A percentile compares a stretch with the other conserved stretches of the same genome.
Conservation (phyloP, 2,888 invertebrate species). For the Smittia aterrima region DNA sequence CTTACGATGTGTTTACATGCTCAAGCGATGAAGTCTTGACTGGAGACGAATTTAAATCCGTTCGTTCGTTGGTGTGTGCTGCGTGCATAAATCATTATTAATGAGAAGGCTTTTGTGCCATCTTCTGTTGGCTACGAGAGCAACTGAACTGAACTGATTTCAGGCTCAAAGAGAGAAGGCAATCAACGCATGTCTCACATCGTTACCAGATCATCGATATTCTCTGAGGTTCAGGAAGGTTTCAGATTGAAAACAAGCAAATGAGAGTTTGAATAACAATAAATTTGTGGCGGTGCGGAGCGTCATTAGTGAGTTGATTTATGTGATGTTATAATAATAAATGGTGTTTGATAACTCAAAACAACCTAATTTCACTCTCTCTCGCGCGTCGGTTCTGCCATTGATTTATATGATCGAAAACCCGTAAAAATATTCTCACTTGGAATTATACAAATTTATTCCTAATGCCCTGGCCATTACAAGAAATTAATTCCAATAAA, state of each 20-base stretch:
- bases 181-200: not conserved
- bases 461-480: not conserved
- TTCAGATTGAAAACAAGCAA: too few species aligned
- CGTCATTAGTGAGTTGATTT: constrained; percentile 40
- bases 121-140: not conserved
- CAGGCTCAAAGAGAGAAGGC: not conserved
- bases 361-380: constrained; percentile 35
- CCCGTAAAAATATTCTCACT: not conserved
- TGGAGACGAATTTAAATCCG: not conserved
- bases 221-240: too few species aligned
- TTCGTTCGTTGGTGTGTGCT: not conserved
- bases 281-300: constrained; percentile 1
- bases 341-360: constrained; percentile 40
- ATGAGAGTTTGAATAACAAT: not conserved
- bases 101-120: constrained; percentile 38
- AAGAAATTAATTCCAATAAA: constrained; percentile 4
- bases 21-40: not conserved
- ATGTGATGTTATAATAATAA: constrained; percentile 35
- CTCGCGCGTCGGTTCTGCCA: not conserved
- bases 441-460: not conserved
- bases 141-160: not conserved
- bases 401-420: constrained; percentile 40
- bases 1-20: too few species aligned
- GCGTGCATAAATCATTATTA: constrained; percentile 38
- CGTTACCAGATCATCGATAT: too few species aligned